Percentiles rank a stretch among this genome's conserved stretches.
Conservation (phyloP, 2,888 invertebrate genomes). For the Andrena praecox region DNA sequence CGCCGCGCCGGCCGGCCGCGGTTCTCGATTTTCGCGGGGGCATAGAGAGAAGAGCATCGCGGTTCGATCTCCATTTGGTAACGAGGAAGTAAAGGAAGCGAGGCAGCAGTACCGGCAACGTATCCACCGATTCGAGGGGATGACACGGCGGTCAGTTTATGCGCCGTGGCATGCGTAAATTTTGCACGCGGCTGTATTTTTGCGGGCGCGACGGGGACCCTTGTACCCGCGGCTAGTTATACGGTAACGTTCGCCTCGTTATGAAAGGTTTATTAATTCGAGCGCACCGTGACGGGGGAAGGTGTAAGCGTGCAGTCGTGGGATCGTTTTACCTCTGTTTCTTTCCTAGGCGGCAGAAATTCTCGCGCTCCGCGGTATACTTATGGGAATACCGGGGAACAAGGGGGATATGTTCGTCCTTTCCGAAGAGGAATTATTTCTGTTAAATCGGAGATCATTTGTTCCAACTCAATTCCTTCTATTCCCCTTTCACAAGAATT, state of each 20-base stretch:
- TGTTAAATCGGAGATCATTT: not conserved
- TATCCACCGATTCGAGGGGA: slow-evolving; percentile 10
- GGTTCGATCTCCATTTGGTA: slow-evolving; percentile 53
- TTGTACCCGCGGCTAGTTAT: slow-evolving; percentile 51
- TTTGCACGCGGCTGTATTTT: slow-evolving; percentile 44
- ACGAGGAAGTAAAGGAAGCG: slow-evolving; percentile 37
- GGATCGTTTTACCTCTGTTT: not conserved
- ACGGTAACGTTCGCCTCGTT: slow-evolving; percentile 53
- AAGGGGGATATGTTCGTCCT: not conserved
- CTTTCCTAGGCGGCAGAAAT: not conserved
- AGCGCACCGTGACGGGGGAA: slow-evolving; percentile 9
- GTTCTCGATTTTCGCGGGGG: slow-evolving; percentile 33
- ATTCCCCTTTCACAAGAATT: too few species aligned
- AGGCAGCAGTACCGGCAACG: not conserved
- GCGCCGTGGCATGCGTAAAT: slow-evolving; percentile 38
- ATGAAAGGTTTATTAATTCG: slow-evolving; percentile 61
- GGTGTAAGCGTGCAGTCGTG: slow-evolving; percentile 1
- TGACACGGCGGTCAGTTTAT: slow-evolving; percentile 44
- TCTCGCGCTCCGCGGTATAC: not conserved
- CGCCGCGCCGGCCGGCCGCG: slow-evolving; percentile 12
- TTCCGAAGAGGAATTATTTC: not conserved
- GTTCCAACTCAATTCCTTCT: not conserved
- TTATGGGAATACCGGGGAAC: too few species aligned
- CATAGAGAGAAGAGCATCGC: slow-evolving; percentile 24
- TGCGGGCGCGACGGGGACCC: slow-evolving; percentile 36